These are phyloP conservation scores for Limulus polyphemus DNA, from an alignment of 2,888 invertebrate genomes.

Conservation along the genomic window DNA sequence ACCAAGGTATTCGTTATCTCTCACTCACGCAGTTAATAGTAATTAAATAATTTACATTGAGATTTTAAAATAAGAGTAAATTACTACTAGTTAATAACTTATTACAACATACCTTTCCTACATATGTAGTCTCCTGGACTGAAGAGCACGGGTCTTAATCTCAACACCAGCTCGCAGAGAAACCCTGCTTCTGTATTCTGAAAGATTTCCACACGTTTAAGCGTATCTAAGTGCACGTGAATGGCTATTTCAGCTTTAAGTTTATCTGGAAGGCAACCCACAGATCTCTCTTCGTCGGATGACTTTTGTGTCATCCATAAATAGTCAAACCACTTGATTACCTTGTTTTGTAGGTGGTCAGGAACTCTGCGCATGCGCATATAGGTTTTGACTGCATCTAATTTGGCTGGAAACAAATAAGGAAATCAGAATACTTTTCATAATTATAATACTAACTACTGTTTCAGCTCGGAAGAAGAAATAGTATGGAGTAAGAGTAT, in stretches of 20 bases:
- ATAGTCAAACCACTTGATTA: slow-evolving; percentile 99
- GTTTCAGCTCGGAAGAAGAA: no score
- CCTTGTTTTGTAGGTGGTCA: slow-evolving; percentile 86
- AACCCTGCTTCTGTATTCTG: slow-evolving; percentile 99
- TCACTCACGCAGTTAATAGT: no score
- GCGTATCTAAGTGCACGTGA: slow-evolving; percentile 94
- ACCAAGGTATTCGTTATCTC: no score
- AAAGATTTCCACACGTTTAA: slow-evolving; percentile 96
- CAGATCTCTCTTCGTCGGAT: slow-evolving; percentile 91
- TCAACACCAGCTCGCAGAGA: slow-evolving; percentile 88
- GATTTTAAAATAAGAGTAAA: no score
- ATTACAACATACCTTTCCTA: slow-evolving; percentile 69
- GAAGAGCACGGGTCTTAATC: slow-evolving; percentile 87
- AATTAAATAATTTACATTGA: no score
- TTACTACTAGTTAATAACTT: no score
- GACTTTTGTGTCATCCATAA: slow-evolving; percentile 98
- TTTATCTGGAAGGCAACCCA: slow-evolving; percentile 87
- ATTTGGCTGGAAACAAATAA: slow-evolving; percentile 57
- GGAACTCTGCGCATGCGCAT: slow-evolving; percentile 95
- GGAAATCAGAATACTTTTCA: no score
- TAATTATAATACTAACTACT: no score
- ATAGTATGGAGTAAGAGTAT: no score
- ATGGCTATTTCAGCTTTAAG: slow-evolving; percentile 98
- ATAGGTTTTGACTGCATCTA: slow-evolving; percentile 96
- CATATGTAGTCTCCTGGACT: slow-evolving; percentile 98